These are phyloP conservation scores for Halcyon malimbica DNA, from an alignment of 2,113 vertebrate species.

Conservation along the genomic window DNA sequence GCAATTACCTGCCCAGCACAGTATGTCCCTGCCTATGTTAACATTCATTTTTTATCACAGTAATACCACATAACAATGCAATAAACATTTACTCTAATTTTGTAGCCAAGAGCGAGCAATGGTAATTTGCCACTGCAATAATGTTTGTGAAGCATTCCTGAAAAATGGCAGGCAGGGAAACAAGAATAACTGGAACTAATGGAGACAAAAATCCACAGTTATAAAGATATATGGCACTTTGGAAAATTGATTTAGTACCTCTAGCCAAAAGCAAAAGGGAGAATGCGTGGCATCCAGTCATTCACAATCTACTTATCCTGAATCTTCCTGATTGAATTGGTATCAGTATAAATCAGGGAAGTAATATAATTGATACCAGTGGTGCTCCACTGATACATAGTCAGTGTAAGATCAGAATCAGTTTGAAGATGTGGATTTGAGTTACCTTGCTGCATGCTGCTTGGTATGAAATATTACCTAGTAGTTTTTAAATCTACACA, in stretches of 20 bases:
- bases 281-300: background rate
- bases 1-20: background rate
- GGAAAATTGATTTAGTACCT: constrained; percentile 45
- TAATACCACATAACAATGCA: background rate
- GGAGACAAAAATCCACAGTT: constrained; percentile 28
- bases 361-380: background rate
- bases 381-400: background rate
- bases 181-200: constrained; percentile 52
- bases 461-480: background rate
- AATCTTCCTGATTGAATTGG: constrained; percentile 4
- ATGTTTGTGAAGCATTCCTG: constrained; percentile 19
- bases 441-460: background rate
- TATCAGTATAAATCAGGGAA: constrained; percentile 1
- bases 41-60: background rate
- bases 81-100: constrained; percentile 12
- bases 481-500: background rate
- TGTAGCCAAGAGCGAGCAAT: background rate
- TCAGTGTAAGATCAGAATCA: background rate
- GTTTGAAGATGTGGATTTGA: background rate
- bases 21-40: background rate
- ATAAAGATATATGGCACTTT: constrained; percentile 35
- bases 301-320: background rate
- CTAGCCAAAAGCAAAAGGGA: constrained; percentile 3
- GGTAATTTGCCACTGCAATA: constrained; percentile 26
- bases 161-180: constrained; percentile 38